These are phyloP conservation scores for Propithecus coquereli DNA, from an alignment of 2,113 vertebrate genomes.

Conservation along the genomic window DNA sequence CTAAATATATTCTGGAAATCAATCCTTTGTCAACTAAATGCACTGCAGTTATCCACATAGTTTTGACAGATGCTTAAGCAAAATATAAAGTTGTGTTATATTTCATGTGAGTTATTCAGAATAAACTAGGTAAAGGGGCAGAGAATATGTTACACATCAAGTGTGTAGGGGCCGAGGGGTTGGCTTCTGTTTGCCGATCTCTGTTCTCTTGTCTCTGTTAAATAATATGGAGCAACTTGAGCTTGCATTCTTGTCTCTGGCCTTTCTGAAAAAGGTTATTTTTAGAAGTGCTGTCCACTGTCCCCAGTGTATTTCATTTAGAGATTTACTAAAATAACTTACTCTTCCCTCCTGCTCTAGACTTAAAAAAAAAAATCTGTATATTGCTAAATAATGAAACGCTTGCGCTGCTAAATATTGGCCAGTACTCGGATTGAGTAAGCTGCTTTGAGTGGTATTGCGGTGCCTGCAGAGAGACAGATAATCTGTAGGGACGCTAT, in stretches of 20 bases:
- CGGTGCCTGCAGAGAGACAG: not conserved
- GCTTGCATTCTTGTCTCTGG: not conserved
- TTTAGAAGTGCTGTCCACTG: constrained; percentile 1
- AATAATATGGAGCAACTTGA: not conserved
- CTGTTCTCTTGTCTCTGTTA: not conserved
- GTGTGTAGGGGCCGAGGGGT: not conserved
- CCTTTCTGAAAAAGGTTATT: not conserved
- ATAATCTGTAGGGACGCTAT: not conserved
- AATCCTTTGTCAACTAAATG: not conserved
- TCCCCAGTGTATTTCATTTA: constrained; percentile 46
- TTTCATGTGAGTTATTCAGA: not conserved
- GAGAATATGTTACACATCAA: not conserved
- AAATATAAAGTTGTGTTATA: not conserved
- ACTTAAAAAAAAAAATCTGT: not conserved
- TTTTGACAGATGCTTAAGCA: constrained; percentile 21
- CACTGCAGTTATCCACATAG: not conserved
- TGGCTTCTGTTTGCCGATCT: not conserved
- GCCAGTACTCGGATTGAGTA: not conserved
- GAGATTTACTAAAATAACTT: constrained; percentile 21
- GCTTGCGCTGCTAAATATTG: not conserved
- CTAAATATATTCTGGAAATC: not conserved
- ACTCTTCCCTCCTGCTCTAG: not conserved
- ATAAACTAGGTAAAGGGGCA: not conserved
- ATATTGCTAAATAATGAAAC: constrained; percentile 51
- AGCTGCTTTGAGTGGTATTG: not conserved